Conservation (phyloP, 2,888 invertebrate genomes). For the Apamea crenata region DNA sequence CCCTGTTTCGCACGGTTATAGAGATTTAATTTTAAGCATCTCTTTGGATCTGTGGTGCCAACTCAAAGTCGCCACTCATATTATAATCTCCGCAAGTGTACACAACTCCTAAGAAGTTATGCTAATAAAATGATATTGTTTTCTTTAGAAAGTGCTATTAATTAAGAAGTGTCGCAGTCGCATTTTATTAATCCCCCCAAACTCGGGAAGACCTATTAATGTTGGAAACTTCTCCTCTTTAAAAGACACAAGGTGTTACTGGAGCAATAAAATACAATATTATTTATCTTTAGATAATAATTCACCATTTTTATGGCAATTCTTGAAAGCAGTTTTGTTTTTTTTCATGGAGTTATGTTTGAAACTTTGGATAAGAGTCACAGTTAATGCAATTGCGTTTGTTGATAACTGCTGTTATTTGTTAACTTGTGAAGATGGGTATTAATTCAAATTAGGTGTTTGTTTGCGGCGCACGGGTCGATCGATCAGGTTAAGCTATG, state of each 20-base stretch:
- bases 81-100: conserved; percentile 63
- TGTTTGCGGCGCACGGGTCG: not conserved
- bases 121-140: conserved; percentile 90
- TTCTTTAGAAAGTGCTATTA: conserved; percentile 90
- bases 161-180: conserved; percentile 88
- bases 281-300: conserved; percentile 85
- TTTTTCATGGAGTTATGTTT: conserved; percentile 75
- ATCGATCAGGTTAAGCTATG: not conserved
- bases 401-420: conserved; percentile 46
- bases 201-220: conserved; percentile 86
- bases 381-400: conserved; percentile 58
- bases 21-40: not conserved
- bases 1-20: no score
- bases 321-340: conserved; percentile 74
- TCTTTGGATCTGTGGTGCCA: not conserved
- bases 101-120: conserved; percentile 76
- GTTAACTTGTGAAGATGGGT: conserved; percentile 9
- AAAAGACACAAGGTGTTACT: conserved; percentile 84
- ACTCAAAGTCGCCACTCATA: not conserved
- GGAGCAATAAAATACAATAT: conserved; percentile 82
- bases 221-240: conserved; percentile 84
- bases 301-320: conserved; percentile 84
- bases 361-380: conserved; percentile 50
- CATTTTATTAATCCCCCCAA: conserved; percentile 88
- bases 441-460: conserved; percentile 34